Conservation (phyloP, 2,797 vertebrate genomes). For the Poecilia picta region DNA sequence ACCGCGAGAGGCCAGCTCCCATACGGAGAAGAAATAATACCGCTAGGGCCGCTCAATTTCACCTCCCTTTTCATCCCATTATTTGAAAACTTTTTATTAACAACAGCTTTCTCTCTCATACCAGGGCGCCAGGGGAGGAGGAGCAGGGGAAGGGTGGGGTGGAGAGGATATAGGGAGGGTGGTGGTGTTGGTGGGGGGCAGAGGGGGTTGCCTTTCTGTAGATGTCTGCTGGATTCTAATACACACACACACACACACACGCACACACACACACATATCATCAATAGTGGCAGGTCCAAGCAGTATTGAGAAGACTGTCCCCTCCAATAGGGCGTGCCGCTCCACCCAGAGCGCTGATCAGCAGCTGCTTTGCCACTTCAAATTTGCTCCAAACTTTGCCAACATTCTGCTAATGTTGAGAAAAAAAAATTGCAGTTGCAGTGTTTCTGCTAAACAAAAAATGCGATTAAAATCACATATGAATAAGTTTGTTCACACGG, state of each 20-base stretch:
- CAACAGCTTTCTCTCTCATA: constrained; percentile 84
- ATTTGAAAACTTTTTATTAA: constrained; percentile 88
- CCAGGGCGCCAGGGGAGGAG: constrained; percentile 70
- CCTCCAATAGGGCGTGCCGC: constrained; percentile 65
- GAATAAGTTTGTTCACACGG: too few relatives aligned
- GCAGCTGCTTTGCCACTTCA: too few relatives aligned
- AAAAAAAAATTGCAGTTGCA: too few relatives aligned
- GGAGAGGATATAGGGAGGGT: constrained; percentile 61
- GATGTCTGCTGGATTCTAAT: constrained; percentile 73
- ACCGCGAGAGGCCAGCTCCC: constrained; percentile 84
- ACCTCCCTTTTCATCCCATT: constrained; percentile 85
- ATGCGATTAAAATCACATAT: too few relatives aligned
- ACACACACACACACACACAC: constrained; percentile 63
- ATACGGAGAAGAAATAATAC: constrained; percentile 87
- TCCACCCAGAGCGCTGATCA: constrained; percentile 57
- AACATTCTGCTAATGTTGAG: too few relatives aligned
- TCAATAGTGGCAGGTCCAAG: constrained; percentile 80
- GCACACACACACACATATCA: constrained; percentile 31
- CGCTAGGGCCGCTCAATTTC: constrained; percentile 83
- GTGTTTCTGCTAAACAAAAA: too few relatives aligned
- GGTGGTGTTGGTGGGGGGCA: constrained; percentile 17
- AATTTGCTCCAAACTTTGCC: too few relatives aligned
- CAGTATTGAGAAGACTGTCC: constrained; percentile 70
- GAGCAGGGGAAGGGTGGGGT: constrained; percentile 43
- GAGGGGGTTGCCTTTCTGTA: constrained; percentile 63